These are phyloP conservation scores for Falcaria lacertinaria DNA, from an alignment of 2,888 invertebrate species.

Conservation along the genomic window DNA sequence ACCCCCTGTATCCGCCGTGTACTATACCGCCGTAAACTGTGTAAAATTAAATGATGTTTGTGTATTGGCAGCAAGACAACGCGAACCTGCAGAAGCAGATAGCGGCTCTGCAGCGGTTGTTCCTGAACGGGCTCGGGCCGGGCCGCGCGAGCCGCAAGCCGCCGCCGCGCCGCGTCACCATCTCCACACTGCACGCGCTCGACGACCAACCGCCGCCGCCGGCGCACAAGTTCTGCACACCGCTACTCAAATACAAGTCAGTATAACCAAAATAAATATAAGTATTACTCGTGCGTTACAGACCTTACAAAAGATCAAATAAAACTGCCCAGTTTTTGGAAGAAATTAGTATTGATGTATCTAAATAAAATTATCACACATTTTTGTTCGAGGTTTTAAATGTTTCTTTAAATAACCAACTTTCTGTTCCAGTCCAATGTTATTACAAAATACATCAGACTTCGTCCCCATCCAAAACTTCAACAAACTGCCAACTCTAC, in stretches of 20 bases:
- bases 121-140: slow-evolving; percentile 51
- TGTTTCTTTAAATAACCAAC: no score
- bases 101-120: slow-evolving; percentile 46
- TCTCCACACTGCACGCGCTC: slow-evolving; percentile 46
- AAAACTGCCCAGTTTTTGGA: no score
- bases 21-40: no score
- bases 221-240: slow-evolving; percentile 56
- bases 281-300: no score
- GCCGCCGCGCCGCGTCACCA: slow-evolving; percentile 51
- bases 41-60: no score
- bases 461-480: slow-evolving; percentile 30
- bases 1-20: no score
- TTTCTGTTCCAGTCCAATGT: slow-evolving; percentile 37
- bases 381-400: no score
- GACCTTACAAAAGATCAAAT: no score
- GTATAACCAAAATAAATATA: no score
- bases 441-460: slow-evolving; percentile 28
- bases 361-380: no score
- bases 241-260: slow-evolving; percentile 65
- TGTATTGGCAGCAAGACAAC: slow-evolving; percentile 48
- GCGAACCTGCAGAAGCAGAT: slow-evolving; percentile 54
- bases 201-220: slow-evolving; percentile 31
- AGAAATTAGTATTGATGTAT: no score
- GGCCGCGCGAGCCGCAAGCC: slow-evolving; percentile 32
- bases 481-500: slow-evolving; percentile 32